Evolutionary conservation across 2,888 invertebrate genomes (phyloP).

Genomic region (Lamellibrachia satsuma): DNA sequence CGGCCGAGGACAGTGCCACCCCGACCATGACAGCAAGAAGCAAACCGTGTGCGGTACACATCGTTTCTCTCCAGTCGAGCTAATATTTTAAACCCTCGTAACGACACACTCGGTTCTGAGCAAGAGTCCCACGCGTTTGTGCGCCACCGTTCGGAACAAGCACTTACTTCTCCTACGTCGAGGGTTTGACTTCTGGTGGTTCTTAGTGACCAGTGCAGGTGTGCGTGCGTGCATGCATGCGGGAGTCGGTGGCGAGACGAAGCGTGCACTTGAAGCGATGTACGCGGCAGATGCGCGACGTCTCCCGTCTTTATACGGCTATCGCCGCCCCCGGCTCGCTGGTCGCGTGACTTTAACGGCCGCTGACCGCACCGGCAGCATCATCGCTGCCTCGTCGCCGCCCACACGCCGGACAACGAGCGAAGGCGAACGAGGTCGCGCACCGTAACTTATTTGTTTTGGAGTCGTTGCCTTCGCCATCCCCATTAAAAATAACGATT

Average conservation of each 20-base stretch:
- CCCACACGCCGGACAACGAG: not conserved
- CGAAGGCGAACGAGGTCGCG: not conserved
- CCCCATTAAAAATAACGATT: not conserved
- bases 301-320: not conserved
- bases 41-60: not conserved
- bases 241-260: not conserved
- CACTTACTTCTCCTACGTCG: not conserved
- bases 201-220: not conserved
- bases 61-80: not conserved
- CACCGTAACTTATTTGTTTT: not conserved
- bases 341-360: not conserved
- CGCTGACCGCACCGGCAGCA: not conserved
- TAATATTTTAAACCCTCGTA: not conserved
- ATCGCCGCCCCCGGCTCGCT: not conserved
- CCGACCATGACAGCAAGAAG: not conserved
- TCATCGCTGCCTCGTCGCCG: not conserved
- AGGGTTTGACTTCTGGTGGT: not conserved
- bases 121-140: not conserved
- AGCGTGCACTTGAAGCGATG: not conserved
- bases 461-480: not conserved
- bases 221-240: constrained; percentile 4
- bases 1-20: not conserved
- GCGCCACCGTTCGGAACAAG: not conserved
- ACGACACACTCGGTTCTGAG: not conserved
- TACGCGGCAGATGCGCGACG: not conserved